phyloP scores from a whole-genome alignment of 2,888 invertebrate genomes.

The Pimpla rufipes region DNA sequence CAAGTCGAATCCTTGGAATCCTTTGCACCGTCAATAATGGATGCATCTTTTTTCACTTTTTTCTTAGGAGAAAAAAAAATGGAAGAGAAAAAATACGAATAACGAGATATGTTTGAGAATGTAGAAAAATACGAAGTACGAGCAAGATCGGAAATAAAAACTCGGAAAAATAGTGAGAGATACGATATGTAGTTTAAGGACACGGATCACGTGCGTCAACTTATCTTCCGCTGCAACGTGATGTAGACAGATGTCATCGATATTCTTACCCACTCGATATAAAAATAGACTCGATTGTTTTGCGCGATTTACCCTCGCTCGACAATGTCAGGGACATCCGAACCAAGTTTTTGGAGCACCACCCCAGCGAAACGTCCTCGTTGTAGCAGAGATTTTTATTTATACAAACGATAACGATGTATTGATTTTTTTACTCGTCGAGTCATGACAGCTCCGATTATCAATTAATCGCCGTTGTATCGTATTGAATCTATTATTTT shows the following conservation, averaged over 20 bases:
- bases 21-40: not conserved
- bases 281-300: slow-evolving; percentile 58
- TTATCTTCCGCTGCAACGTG: not conserved
- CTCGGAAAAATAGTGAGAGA: not conserved
- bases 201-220: not conserved
- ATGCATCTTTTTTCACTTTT: not conserved
- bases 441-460: not conserved
- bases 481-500: no score
- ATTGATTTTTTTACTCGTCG: not conserved
- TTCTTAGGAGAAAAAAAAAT: not conserved
- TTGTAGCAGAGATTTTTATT: slow-evolving; percentile 13
- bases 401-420: not conserved
- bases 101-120: not conserved
- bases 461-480: no score
- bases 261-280: slow-evolving; percentile 49
- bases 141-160: not conserved
- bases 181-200: not conserved
- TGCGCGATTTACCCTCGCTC: slow-evolving; percentile 13
- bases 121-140: not conserved
- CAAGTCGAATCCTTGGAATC: not conserved
- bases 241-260: slow-evolving; percentile 32
- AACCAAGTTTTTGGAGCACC: slow-evolving; percentile 9
- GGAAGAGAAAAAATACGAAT: not conserved
- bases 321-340: slow-evolving; percentile 60
- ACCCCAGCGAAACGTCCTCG: not conserved